phyloP scores from a whole-genome alignment of 2,888 invertebrate genomes.

The Nomada lathburiana region DNA sequence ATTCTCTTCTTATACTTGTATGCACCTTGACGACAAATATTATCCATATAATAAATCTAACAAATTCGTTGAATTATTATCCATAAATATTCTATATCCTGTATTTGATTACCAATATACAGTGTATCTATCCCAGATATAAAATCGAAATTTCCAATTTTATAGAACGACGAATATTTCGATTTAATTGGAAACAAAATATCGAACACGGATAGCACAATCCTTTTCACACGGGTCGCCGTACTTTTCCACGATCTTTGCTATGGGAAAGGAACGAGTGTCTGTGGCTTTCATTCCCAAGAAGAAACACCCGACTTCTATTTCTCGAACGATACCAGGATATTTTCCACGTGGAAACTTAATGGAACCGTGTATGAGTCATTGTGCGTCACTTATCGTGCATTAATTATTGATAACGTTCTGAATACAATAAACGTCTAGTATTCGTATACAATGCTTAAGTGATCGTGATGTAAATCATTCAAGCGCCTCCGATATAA shows the following conservation, averaged over 20 bases:
- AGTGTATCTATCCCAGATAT: not conserved
- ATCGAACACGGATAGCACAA: slow-evolving; percentile 29
- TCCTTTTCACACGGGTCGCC: slow-evolving; percentile 27
- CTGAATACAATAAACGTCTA: too few relatives aligned
- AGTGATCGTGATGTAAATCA: too few relatives aligned
- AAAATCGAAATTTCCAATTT: not conserved
- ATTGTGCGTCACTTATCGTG: not conserved
- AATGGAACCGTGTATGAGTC: not conserved
- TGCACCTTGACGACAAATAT: too few relatives aligned
- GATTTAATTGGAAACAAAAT: not conserved
- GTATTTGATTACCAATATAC: too few relatives aligned
- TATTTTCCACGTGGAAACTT: slow-evolving; percentile 53
- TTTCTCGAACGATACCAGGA: slow-evolving; percentile 21
- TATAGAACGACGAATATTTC: not conserved
- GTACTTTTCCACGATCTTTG: slow-evolving; percentile 64
- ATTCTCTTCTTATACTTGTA: too few relatives aligned
- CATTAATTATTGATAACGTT: not conserved
- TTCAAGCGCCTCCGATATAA: too few relatives aligned
- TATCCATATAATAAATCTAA: too few relatives aligned
- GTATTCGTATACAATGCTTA: too few relatives aligned
- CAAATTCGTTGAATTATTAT: too few relatives aligned
- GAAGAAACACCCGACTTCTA: slow-evolving; percentile 72
- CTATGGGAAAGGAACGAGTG: slow-evolving; percentile 75
- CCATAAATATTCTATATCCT: too few relatives aligned
- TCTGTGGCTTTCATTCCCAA: slow-evolving; percentile 75